phyloP scores from a whole-genome alignment of 2,888 invertebrate genomes.

The Saturnia pavonia region DNA sequence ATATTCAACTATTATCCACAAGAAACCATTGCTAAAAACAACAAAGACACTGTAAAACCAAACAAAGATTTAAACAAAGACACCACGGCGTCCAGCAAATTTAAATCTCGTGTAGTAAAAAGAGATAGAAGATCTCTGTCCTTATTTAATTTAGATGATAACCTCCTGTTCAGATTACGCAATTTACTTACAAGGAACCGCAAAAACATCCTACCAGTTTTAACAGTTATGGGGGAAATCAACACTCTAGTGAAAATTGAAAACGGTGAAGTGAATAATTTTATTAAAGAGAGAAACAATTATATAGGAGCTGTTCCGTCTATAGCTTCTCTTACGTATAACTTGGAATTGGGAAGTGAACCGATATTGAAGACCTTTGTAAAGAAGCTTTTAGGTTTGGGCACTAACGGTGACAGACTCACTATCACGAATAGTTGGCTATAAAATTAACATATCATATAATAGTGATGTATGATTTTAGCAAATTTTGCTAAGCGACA shows the following conservation, averaged over 20 bases:
- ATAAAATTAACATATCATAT: not conserved
- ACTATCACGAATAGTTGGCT: slow-evolving; percentile 41
- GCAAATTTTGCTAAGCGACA: no score
- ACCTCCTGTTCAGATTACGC: slow-evolving; percentile 51
- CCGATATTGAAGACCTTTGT: slow-evolving; percentile 47
- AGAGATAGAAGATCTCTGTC: slow-evolving; percentile 57
- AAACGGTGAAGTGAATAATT: slow-evolving; percentile 58
- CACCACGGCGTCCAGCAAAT: not conserved
- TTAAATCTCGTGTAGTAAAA: slow-evolving; percentile 30
- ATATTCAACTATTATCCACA: not conserved
- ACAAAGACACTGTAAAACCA: not conserved
- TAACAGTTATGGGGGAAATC: slow-evolving; percentile 62
- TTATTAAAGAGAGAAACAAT: slow-evolving; percentile 56
- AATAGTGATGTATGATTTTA: no score
- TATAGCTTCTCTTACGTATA: slow-evolving; percentile 43
- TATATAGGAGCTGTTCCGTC: slow-evolving; percentile 54
- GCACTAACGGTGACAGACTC: slow-evolving; percentile 50
- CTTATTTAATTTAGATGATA: slow-evolving; percentile 46
- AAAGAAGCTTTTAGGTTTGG: slow-evolving; percentile 54
- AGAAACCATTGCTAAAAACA: not conserved
- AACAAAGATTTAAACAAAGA: not conserved
- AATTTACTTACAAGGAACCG: slow-evolving; percentile 56
- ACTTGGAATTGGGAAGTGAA: slow-evolving; percentile 55
- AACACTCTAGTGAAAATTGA: slow-evolving; percentile 59
- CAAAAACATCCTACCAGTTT: slow-evolving; percentile 52